A percentile compares a stretch with the other conserved stretches of the same genome.
These are phyloP conservation scores for Meloidogyne floridensis DNA, from an alignment of 1,140 invertebrate species.

Conservation along the genomic window DNA sequence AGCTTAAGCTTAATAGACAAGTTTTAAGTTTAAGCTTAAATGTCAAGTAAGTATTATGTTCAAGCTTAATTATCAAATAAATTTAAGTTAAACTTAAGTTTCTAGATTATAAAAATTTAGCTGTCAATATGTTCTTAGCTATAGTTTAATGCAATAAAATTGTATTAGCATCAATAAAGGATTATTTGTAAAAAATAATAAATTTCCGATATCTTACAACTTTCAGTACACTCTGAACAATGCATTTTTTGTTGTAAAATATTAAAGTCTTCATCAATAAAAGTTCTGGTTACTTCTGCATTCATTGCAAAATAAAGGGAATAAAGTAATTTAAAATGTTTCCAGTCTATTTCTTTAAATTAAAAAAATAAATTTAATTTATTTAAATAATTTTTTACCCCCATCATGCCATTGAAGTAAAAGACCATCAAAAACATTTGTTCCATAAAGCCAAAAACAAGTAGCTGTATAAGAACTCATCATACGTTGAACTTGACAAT, in stretches of 20 bases:
- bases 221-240: slow-evolving; percentile 56
- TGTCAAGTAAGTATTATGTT: too few relatives aligned
- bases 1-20: too few relatives aligned
- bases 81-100: too few relatives aligned
- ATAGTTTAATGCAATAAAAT: too few relatives aligned
- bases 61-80: too few relatives aligned
- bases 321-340: slow-evolving; percentile 62
- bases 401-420: slow-evolving; percentile 61
- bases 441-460: slow-evolving; percentile 66
- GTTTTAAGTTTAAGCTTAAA: too few relatives aligned
- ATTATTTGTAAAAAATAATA: too few relatives aligned
- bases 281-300: slow-evolving; percentile 57
- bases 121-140: too few relatives aligned
- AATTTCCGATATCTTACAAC: slow-evolving; percentile 17
- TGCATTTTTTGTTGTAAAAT: slow-evolving; percentile 61
- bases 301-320: slow-evolving; percentile 64
- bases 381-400: slow-evolving; percentile 36
- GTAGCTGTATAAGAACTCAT: slow-evolving; percentile 65
- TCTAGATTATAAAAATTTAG: too few relatives aligned
- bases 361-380: slow-evolving; percentile 23
- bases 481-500: slow-evolving; percentile 66
- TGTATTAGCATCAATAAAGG: too few relatives aligned
- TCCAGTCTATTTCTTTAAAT: slow-evolving; percentile 59
- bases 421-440: slow-evolving; percentile 57
- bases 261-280: slow-evolving; percentile 59